phyloP scores from a whole-genome alignment of 2,888 invertebrate species.

The Tachina fera region DNA sequence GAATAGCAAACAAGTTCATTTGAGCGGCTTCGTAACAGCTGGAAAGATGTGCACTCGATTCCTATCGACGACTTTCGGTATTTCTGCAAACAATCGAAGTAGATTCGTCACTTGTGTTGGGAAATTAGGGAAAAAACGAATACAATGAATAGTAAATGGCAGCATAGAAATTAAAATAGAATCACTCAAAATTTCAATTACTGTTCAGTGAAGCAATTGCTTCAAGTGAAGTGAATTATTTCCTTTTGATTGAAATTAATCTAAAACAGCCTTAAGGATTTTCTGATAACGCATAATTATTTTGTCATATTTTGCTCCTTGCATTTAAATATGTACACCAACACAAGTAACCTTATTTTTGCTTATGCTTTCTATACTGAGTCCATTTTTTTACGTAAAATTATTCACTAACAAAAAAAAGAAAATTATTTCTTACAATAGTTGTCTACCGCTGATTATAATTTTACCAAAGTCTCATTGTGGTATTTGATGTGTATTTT shows the following conservation, averaged over 20 bases:
- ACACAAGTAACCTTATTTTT: background rate
- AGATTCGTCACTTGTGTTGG: too few relatives aligned
- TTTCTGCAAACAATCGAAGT: too few relatives aligned
- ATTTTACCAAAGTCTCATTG: background rate
- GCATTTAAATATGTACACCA: background rate
- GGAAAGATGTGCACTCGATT: too few relatives aligned
- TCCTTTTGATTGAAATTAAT: background rate
- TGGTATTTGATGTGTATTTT: conserved; percentile 50
- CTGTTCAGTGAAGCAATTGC: background rate
- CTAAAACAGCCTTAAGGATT: conserved; percentile 3
- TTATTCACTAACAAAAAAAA: background rate
- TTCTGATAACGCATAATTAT: background rate
- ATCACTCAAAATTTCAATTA: too few relatives aligned
- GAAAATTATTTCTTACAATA: conserved; percentile 29
- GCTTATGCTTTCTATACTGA: background rate
- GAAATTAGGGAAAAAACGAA: too few relatives aligned
- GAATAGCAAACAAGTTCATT: too few relatives aligned
- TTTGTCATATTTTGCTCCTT: background rate
- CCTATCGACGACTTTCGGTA: too few relatives aligned
- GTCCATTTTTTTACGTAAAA: background rate
- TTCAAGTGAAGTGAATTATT: background rate
- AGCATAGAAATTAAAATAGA: too few relatives aligned
- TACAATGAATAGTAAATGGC: too few relatives aligned
- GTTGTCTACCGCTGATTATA: conserved; percentile 37
- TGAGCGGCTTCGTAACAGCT: too few relatives aligned